These are phyloP conservation scores for Ctenopoma multispine DNA, from an alignment of 2,797 vertebrate species.

Conservation along the genomic window DNA sequence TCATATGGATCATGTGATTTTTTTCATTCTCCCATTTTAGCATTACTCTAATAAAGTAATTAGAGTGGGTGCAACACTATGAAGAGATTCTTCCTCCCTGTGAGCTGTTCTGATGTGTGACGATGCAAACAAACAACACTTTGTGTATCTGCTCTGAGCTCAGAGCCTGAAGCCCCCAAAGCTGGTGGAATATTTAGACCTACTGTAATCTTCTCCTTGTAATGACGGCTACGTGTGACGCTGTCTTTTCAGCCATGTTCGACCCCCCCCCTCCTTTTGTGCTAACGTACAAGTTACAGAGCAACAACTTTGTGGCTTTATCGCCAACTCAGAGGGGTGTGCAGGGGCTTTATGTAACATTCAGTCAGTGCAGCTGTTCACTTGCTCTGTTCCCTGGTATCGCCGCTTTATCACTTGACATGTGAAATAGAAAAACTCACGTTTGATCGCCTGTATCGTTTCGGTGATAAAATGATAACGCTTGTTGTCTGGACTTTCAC, in stretches of 20 bases:
- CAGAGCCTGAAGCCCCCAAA: neutral
- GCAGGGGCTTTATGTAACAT: slow-evolving; percentile 48
- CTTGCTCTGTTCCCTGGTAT: neutral
- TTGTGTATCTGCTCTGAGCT: slow-evolving; percentile 18
- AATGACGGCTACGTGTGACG: slow-evolving; percentile 11
- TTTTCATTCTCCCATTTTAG: neutral
- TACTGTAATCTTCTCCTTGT: slow-evolving; percentile 7
- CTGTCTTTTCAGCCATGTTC: slow-evolving; percentile 33
- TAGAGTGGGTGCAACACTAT: neutral
- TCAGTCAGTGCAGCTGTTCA: slow-evolving; percentile 32
- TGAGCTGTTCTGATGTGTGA: slow-evolving; percentile 1
- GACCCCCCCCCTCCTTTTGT: neutral
- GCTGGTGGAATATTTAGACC: slow-evolving; percentile 17
- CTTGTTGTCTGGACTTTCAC: slow-evolving; percentile 25
- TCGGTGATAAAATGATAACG: neutral
- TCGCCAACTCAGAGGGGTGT: neutral
- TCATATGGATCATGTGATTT: neutral
- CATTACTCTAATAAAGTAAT: neutral
- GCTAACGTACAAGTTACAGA: slow-evolving; percentile 9
- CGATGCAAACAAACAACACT: slow-evolving; percentile 24
- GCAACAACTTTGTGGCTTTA: slow-evolving; percentile 11
- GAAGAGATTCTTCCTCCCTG: neutral
- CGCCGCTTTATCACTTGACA: neutral
- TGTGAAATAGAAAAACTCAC: slow-evolving; percentile 5
- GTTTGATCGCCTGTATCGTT: neutral